Evolutionary conservation across 2,113 vertebrate species (phyloP).

Genomic region (Onychorhynchus coronatus): DNA sequence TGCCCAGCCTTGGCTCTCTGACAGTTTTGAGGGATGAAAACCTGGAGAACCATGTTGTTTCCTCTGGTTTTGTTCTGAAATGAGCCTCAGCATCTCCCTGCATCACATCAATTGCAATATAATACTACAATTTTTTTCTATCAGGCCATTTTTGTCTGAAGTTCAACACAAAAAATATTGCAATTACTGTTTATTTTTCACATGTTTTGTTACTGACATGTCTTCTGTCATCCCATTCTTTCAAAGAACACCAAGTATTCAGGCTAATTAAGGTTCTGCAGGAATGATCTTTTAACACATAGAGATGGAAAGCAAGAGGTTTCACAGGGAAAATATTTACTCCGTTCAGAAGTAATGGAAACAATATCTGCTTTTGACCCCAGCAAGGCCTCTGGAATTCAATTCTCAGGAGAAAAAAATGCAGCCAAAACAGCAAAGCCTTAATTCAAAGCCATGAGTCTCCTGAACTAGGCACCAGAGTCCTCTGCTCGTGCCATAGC

Average conservation of each 20-base stretch:
- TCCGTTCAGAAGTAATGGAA: background rate
- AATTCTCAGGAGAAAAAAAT: background rate
- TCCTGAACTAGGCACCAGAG: constrained; percentile 33
- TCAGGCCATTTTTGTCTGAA: background rate
- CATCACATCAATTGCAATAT: background rate
- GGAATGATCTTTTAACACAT: background rate
- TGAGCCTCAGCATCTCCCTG: background rate
- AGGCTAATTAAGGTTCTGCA: background rate
- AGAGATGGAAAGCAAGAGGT: background rate
- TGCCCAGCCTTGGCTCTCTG: background rate
- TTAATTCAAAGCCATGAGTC: constrained; percentile 36
- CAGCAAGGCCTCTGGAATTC: background rate
- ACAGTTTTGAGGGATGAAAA: background rate
- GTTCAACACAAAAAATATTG: background rate
- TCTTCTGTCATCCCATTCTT: background rate
- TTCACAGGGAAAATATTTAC: background rate
- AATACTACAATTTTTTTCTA: background rate
- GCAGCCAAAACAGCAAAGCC: constrained; percentile 6
- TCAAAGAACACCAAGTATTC: background rate
- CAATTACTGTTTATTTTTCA: background rate
- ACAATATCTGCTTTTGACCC: background rate
- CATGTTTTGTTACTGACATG: background rate
- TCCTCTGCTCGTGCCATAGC: background rate
- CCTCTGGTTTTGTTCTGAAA: background rate
- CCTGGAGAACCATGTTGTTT: background rate